These are phyloP conservation scores for Lepisosteus oculatus DNA, from an alignment of 2,113 vertebrate species.

Conservation along the genomic window DNA sequence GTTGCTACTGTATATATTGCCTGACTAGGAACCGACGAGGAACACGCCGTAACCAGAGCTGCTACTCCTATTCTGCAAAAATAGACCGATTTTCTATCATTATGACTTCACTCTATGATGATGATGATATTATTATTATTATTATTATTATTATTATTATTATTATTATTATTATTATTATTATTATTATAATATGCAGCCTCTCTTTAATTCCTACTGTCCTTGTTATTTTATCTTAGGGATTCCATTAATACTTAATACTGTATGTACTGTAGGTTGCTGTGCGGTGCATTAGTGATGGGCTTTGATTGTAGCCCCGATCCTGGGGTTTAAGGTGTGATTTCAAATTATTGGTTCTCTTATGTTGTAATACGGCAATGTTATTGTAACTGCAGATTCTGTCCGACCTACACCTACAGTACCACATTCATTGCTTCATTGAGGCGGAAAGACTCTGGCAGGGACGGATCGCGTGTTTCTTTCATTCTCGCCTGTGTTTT, in stretches of 20 bases:
- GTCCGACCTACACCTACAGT: too few relatives aligned
- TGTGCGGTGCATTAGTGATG: too few relatives aligned
- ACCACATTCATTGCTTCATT: too few relatives aligned
- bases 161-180: slow-evolving; percentile 1
- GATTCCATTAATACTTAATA: not conserved
- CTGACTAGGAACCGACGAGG: not conserved
- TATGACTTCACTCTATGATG: too few relatives aligned
- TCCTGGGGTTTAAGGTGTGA: too few relatives aligned
- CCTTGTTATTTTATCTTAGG: not conserved
- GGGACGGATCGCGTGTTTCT: too few relatives aligned
- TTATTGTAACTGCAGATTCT: too few relatives aligned
- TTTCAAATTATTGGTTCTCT: too few relatives aligned
- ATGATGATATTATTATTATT: not conserved
- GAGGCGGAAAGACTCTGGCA: too few relatives aligned
- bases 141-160: not conserved
- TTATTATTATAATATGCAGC: not conserved
- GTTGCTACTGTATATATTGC: not conserved
- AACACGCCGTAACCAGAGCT: not conserved
- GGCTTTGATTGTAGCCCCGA: too few relatives aligned
- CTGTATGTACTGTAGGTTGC: not conserved
- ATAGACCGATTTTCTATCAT: not conserved
- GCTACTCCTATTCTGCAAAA: not conserved
- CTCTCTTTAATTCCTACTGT: not conserved
- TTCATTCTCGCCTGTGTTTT: too few relatives aligned
- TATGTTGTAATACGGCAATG: too few relatives aligned